These are phyloP conservation scores for Smutsia temminckii DNA, from an alignment of 2,797 vertebrate species.

Conservation along the genomic window DNA sequence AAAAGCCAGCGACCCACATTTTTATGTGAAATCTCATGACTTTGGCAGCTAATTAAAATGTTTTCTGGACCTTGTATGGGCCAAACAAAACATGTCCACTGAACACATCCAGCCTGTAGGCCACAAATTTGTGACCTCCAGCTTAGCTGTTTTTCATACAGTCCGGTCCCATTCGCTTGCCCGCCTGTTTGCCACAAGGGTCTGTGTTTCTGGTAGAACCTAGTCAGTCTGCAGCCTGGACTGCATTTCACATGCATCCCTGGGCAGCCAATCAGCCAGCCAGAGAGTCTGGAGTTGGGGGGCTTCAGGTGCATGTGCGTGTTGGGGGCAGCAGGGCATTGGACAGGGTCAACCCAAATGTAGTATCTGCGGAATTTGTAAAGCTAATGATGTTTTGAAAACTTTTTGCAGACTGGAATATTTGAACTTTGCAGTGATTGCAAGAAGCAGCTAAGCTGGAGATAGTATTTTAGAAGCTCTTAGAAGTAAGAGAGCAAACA, in stretches of 20 bases:
- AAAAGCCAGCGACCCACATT: conserved; percentile 55
- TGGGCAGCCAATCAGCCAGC: background rate
- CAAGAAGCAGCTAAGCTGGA: background rate
- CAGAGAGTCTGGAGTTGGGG: background rate
- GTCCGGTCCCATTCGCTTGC: background rate
- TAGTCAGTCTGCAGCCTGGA: background rate
- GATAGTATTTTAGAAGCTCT: background rate
- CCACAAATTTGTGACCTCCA: background rate
- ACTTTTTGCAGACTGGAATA: background rate
- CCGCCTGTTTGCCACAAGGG: background rate
- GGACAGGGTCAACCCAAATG: background rate
- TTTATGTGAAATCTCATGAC: conserved; percentile 42
- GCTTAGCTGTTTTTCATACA: background rate
- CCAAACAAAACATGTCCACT: conserved; percentile 49
- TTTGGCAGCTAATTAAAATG: conserved; percentile 64
- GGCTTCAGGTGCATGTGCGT: background rate
- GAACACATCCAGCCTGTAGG: background rate
- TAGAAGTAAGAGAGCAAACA: background rate
- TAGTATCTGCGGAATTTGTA: background rate
- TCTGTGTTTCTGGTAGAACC: background rate
- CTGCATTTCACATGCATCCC: background rate
- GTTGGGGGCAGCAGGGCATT: too few relatives aligned
- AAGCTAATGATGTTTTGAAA: background rate
- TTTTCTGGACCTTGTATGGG: background rate
- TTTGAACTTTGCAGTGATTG: background rate